A percentile compares a stretch with the other conserved stretches of the same genome.
These are phyloP conservation scores for Drosophila meridiana DNA, from an alignment of 2,888 invertebrate genomes.

Conservation along the genomic window DNA sequence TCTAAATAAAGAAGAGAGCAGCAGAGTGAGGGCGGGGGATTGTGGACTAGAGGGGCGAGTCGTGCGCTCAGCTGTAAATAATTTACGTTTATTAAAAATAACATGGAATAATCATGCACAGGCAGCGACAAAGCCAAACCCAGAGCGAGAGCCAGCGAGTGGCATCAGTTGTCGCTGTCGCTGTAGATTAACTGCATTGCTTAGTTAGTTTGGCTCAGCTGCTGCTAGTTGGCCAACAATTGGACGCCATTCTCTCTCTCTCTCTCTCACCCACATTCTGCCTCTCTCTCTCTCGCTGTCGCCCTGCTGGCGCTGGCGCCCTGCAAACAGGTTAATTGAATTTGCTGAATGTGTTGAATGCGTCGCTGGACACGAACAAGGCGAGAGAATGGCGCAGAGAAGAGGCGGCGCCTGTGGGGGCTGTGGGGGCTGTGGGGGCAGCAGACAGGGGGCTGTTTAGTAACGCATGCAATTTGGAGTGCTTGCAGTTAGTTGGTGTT, in stretches of 20 bases:
- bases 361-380: constrained; percentile 3
- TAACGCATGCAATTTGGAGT: constrained; percentile 22
- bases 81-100: constrained; percentile 52
- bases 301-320: constrained; percentile 29
- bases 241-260: background rate
- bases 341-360: constrained; percentile 57
- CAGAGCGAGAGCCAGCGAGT: background rate
- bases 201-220: constrained; percentile 36
- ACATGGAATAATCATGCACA: constrained; percentile 35
- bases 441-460: background rate
- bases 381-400: background rate
- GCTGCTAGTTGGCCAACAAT: constrained; percentile 17
- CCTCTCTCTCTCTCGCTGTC: background rate
- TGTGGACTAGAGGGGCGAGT: background rate
- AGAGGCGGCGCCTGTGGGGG: too few relatives aligned
- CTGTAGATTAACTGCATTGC: constrained; percentile 43
- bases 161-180: constrained; percentile 29
- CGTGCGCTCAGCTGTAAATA: constrained; percentile 37
- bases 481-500: background rate
- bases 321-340: constrained; percentile 71
- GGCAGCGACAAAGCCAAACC: constrained; percentile 5
- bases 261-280: background rate
- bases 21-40: too few relatives aligned
- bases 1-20: constrained; percentile 5
- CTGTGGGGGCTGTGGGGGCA: too few relatives aligned